Evolutionary conservation across 2,113 vertebrate genomes (phyloP).

Genomic region (Antigone vipio): DNA sequence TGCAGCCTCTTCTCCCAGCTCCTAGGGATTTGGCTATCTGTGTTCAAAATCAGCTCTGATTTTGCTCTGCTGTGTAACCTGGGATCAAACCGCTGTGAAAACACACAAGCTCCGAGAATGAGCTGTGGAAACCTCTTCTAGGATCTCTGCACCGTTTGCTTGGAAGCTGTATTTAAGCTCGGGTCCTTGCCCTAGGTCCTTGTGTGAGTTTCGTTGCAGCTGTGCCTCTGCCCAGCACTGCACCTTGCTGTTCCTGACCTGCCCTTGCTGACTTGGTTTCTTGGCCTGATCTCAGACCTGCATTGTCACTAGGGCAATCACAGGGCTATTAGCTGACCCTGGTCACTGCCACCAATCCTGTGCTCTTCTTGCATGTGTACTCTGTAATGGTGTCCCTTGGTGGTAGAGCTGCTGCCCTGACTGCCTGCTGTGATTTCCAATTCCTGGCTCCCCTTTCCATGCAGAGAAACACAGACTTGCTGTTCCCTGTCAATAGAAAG

Average conservation of each 20-base stretch:
- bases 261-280: neutral
- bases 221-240: neutral
- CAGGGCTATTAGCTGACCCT: neutral
- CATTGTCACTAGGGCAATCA: neutral
- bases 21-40: neutral
- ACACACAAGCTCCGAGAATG: neutral
- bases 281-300: neutral
- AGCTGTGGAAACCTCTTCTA: neutral
- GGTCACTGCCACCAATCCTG: neutral
- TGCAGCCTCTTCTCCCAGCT: accelerated
- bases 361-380: neutral
- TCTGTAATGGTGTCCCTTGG: neutral
- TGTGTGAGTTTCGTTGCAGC: neutral
- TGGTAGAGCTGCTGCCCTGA: neutral
- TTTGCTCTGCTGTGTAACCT: neutral
- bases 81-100: neutral
- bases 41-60: neutral
- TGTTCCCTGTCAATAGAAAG: neutral
- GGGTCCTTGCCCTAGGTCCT: neutral
- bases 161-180: neutral
- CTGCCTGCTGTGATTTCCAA: neutral
- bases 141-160: neutral
- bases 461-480: neutral
- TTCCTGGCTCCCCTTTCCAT: neutral
- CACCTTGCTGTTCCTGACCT: neutral